Evolutionary conservation across 2,888 invertebrate species (phyloP).

Genomic region (Chrysina gloriosa): DNA sequence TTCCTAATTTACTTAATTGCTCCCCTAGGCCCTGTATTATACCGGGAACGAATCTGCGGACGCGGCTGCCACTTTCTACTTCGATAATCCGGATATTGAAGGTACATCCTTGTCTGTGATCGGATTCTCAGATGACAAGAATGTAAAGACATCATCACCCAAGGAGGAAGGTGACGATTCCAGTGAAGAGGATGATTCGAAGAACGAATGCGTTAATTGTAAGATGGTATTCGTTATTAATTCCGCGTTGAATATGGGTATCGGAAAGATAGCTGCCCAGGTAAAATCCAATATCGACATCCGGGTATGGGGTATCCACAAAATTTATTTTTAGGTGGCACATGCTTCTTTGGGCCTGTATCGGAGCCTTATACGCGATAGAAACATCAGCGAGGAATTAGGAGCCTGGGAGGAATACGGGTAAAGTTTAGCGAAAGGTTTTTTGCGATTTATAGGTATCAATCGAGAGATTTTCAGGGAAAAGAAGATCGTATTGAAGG

Average conservation of each 20-base stretch:
- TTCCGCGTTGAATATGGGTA: slow-evolving; percentile 70
- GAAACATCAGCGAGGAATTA: slow-evolving; percentile 53
- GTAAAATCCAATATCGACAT: slow-evolving; percentile 58
- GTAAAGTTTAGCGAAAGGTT: slow-evolving; percentile 50
- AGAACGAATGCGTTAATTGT: slow-evolving; percentile 61
- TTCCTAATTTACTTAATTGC: slow-evolving; percentile 14
- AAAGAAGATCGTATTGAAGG: slow-evolving; percentile 65
- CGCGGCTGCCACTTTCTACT: slow-evolving; percentile 68
- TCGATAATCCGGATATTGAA: slow-evolving; percentile 65
- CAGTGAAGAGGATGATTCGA: slow-evolving; percentile 45
- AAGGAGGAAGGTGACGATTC: slow-evolving; percentile 39
- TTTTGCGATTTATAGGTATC: slow-evolving; percentile 20
- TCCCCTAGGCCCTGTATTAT: slow-evolving; percentile 67
- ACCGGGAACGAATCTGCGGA: slow-evolving; percentile 69
- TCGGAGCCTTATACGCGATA: slow-evolving; percentile 64
- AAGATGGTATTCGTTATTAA: slow-evolving; percentile 77
- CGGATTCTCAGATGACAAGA: slow-evolving; percentile 46
- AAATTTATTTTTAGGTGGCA: slow-evolving; percentile 62
- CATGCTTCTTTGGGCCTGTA: slow-evolving; percentile 72
- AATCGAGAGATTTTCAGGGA: slow-evolving; percentile 57
- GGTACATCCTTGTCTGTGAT: slow-evolving; percentile 45
- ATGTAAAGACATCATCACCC: slow-evolving; percentile 26
- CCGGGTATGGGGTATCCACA: neutral
- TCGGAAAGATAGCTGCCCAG: slow-evolving; percentile 72
- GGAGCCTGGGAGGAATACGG: slow-evolving; percentile 68